Evolutionary conservation across 1,140 invertebrate genomes (phyloP), one percentile per base, ranked within the genome.

Genomic region (Zophobas morio): DNA sequence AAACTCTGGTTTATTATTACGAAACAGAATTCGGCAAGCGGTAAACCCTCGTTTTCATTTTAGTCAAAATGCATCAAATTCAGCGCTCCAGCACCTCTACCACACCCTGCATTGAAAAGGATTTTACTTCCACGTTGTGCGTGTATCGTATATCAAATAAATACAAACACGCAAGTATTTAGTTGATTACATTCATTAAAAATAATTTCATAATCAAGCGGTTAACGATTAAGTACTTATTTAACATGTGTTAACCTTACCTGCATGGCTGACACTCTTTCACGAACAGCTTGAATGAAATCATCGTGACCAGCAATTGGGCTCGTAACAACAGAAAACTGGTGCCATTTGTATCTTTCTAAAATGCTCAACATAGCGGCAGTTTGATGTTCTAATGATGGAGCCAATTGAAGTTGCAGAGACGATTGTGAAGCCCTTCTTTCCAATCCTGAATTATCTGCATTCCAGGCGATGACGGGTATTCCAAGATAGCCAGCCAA

Each of bases 291-390:
- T 85, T 97, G 95, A 76, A 98, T 94, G 84, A 99, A 98, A 86
- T 98, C 96, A 81, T 96, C 95, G 86, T 98, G 95, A 0, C 97
- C 97, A 20, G 96, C 96, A 56, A 98, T 96, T 84, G 95, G 93
- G 54, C 94, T 96, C n/a, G 95, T 96, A 36, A 98, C 95, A 70
- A 98, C 94, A 77, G 95, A 95, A 87, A 98, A 98, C 82, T 96
- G 94, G 85, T 97, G 96, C 97, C 97, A 99, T 85, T 98, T 97
- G 88, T 99, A 99, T 63, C 96, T 89, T 86, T 95, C 93, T 81
- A 98, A 88, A 81, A 99, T 96, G 85, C 94, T 96, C 76, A 98
- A 86, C 95, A 98, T 98, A 8, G 96, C 96, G 0, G 95, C 93
- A 34, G 94, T 95, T 86, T 98, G 96, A 85, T 98, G 97, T 87